Evolutionary conservation across 2,113 vertebrate genomes (phyloP), one percentile per base, ranked within the genome.

Genomic region (Bombycilla garrulus): DNA sequence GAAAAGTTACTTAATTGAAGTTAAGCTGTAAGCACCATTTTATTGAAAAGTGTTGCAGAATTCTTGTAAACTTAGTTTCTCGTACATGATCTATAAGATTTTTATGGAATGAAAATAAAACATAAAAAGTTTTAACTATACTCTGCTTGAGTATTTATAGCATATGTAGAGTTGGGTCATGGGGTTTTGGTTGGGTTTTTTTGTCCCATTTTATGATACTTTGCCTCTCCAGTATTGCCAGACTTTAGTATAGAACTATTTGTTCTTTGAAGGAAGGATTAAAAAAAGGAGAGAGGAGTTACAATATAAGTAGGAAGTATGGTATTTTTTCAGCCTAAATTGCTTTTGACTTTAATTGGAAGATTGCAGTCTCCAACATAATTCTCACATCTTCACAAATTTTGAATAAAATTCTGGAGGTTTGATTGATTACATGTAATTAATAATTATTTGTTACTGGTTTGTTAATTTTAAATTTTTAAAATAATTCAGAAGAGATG

Each of bases 271-370:
- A 29, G 19, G 8, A 11, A 57, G 10, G 1, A 38, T 38, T 38
- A 3, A 22, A 4, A 15, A 12, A 15, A 28, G 4, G 4, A 10
- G 3, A 3, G 2, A 20, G 8, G 18, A 28, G 10, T 87, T 84
- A 26, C 2, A 81, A 60, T 86, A 22, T 14, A 5, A 6, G 51
- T 19, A 33, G 31, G 38, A 81, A 73, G 6, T n/a, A 8, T 2
- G 4, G 35, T 60, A 4, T 23, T 67, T 88, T 86, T 38, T 44
- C 24, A 29, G 12, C 20, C 33, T 83, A 22, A 83, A 33, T 77
- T 80, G 33, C 5, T 73, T 57, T 86, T 77, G 40, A 40, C 10
- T 5, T 35, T 69, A 29, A 47, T 15, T 54, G 33, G 44, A 81
- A 92, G 56, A 69, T 38, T 81, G 20, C 35, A 73, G 58, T 15